Evolutionary conservation across 2,888 invertebrate species (phyloP), one percentile per base, ranked within the genome.

Genomic region (Mythimna lalbum): DNA sequence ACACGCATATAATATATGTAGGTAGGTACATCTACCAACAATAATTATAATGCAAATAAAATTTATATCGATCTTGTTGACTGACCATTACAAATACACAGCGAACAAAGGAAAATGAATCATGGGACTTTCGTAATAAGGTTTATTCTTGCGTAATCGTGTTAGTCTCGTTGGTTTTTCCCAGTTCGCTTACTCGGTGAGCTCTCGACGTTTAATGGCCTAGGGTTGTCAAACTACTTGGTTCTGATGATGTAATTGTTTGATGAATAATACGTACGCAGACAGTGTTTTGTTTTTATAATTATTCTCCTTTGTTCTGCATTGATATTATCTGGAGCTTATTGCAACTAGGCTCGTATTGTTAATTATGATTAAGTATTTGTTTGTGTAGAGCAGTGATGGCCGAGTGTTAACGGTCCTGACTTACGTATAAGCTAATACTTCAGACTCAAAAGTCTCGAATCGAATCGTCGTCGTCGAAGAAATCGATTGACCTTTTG

Each of bases 181-280:
- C 86, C 69, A 39, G 68, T 52, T 59, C 53, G 60, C 73, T 49
- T 67, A 50, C 50, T 50, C 19, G 52, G 47, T 21, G 39, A 50
- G 66, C 57, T 19, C 47, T 60, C n/a, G 56, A 57, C 61, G 68
- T 71, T 56, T 82, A 69, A 73, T 71, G 70, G 77, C 69, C 74
- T 62, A 84, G 83, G 85, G 85, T 73, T 85, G 81, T 64, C 78
- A 73, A 67, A 63, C 62, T 49, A 80, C 70, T 67, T 59, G 60
- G 52, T 60, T 39, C 19, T 17, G 5, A 78, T 63, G 76, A 75
- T 60, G 78, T 78, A 71, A 75, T 63, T 53, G 33, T 63, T 59
- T 49, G 49, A 43, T 49, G 17, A 55, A 43, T 21, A 63, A 53
- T 53, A 59, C 69, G 33, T 21, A 53, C 69, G 80, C 12, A 7